Conservation (phyloP, 1,140 invertebrate genomes). For the Nebria ingens region DNA sequence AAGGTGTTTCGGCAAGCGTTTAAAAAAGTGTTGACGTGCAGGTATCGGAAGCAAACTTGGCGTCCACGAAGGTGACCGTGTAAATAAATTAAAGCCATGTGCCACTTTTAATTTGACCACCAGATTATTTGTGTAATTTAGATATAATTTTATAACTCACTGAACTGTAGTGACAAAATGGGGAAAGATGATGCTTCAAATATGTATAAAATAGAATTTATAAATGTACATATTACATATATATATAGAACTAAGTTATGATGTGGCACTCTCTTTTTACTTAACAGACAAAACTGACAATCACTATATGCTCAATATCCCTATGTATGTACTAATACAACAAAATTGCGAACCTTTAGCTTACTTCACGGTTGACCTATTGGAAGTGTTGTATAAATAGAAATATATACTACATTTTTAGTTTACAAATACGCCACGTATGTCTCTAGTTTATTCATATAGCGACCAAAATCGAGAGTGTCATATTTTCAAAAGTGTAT, state of each 20-base stretch:
- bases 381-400: too few relatives aligned
- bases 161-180: not conserved
- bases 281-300: not conserved
- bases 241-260: not conserved
- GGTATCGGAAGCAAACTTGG: slow-evolving; percentile 52
- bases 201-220: not conserved
- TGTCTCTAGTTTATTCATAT: too few relatives aligned
- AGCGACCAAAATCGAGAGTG: too few relatives aligned
- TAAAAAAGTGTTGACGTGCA: slow-evolving; percentile 74
- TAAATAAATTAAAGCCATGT: not conserved
- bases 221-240: not conserved
- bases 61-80: slow-evolving; percentile 34
- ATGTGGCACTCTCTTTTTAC: not conserved
- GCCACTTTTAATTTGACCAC: not conserved
- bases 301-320: not conserved
- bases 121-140: not conserved
- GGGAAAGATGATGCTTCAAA: not conserved
- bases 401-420: too few relatives aligned
- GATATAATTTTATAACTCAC: not conserved
- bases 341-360: not conserved
- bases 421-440: too few relatives aligned
- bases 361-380: too few relatives aligned
- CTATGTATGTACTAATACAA: not conserved
- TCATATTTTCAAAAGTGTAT: too few relatives aligned
- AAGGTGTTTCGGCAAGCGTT: slow-evolving; percentile 86